Conservation (phyloP, 2,113 vertebrate species). For the Patagioenas fasciata region DNA sequence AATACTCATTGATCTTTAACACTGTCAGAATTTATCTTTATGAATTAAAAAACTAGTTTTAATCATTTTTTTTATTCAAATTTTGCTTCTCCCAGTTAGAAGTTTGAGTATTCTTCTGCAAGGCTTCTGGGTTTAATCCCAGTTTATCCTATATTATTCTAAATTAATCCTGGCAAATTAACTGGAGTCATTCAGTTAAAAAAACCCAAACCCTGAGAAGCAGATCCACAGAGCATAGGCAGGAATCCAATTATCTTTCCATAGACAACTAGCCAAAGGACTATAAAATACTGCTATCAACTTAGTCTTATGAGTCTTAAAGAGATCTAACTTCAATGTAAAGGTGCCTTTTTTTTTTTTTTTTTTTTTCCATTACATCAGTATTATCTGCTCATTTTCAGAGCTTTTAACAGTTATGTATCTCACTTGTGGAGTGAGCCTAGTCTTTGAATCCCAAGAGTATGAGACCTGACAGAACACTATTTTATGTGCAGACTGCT, state of each 20-base stretch:
- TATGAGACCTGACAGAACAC: not conserved
- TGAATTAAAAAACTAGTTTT: not conserved
- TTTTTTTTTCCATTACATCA: not conserved
- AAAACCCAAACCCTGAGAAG: not conserved
- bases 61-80: not conserved
- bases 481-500: not conserved
- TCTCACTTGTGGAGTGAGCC: not conserved
- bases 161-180: not conserved
- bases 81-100: not conserved
- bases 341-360: fast-evolving
- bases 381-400: not conserved
- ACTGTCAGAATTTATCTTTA: not conserved
- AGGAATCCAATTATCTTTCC: not conserved
- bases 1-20: not conserved
- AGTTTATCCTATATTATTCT: not conserved
- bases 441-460: not conserved
- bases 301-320: not conserved
- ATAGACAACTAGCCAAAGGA: not conserved
- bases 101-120: not conserved
- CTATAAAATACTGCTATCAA: not conserved
- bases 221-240: not conserved
- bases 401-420: not conserved
- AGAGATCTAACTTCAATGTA: not conserved
- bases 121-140: not conserved
- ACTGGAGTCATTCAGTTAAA: not conserved